A percentile compares a stretch with the other conserved stretches of the same genome.
These are phyloP conservation scores for Cabera pusaria DNA, from an alignment of 2,888 invertebrate species.

Conservation along the genomic window DNA sequence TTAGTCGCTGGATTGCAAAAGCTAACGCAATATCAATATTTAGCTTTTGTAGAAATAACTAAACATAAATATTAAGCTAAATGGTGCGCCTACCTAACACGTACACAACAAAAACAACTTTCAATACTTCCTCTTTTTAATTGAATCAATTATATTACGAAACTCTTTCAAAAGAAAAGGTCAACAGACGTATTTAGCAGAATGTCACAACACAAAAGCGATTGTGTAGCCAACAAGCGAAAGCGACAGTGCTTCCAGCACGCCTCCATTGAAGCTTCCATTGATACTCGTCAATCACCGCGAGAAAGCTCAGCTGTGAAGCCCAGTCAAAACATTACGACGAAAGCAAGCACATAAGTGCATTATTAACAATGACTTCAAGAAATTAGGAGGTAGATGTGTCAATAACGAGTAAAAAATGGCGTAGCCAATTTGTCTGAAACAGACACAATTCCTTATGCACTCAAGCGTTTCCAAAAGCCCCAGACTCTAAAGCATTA, in stretches of 20 bases:
- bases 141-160: neutral
- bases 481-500: too few relatives aligned
- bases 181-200: constrained; percentile 18
- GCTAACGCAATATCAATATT: too few relatives aligned
- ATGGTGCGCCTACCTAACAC: neutral
- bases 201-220: constrained; percentile 16
- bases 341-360: constrained; percentile 18
- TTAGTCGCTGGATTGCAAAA: too few relatives aligned
- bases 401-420: neutral
- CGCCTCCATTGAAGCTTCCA: neutral
- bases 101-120: neutral
- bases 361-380: too few relatives aligned
- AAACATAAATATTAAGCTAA: too few relatives aligned
- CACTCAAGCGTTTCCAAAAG: too few relatives aligned
- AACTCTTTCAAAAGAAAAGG: constrained; percentile 13
- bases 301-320: constrained; percentile 32
- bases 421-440: too few relatives aligned
- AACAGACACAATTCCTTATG: too few relatives aligned
- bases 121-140: neutral
- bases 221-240: constrained; percentile 16
- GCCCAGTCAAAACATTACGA: constrained; percentile 36
- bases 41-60: too few relatives aligned
- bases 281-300: constrained; percentile 29
- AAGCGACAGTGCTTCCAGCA: constrained; percentile 12
- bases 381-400: too few relatives aligned